phyloP scores from a whole-genome alignment of 2,113 vertebrate genomes.

The Malurus melanocephalus region DNA sequence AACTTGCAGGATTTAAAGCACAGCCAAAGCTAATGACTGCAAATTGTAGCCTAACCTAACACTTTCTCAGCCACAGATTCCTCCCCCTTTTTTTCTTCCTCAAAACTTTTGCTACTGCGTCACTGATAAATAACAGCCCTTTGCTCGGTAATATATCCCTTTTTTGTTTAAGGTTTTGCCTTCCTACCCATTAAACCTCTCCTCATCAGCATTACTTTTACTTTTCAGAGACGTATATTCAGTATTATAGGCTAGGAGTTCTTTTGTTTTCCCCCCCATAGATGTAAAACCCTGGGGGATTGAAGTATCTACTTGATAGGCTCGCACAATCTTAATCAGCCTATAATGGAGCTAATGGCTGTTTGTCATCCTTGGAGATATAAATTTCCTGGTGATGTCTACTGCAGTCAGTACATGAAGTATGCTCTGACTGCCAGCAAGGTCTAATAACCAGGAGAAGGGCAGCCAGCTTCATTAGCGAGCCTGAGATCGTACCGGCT shows the following conservation, averaged over 20 bases:
- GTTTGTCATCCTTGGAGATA: constrained; percentile 85
- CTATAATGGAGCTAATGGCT: constrained; percentile 85
- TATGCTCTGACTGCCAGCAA: constrained; percentile 72
- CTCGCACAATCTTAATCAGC: constrained; percentile 78
- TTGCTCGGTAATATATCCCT: constrained; percentile 2
- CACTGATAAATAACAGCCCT: constrained; percentile 34
- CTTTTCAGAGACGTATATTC: constrained; percentile 32
- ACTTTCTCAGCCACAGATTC: neutral
- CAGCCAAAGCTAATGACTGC: neutral
- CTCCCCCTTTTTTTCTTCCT: neutral
- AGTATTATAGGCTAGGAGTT: constrained; percentile 43
- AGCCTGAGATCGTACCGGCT: constrained; percentile 5
- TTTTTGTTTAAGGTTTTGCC: constrained; percentile 41
- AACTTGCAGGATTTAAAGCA: constrained; percentile 27
- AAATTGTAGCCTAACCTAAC: neutral
- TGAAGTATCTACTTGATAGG: constrained; percentile 79
- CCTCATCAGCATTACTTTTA: constrained; percentile 24
- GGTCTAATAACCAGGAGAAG: constrained; percentile 73
- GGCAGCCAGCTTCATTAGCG: constrained; percentile 68
- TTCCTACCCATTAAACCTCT: constrained; percentile 26
- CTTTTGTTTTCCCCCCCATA: constrained; percentile 58
- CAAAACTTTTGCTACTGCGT: constrained; percentile 44
- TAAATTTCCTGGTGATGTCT: constrained; percentile 83
- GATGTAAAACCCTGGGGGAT: constrained; percentile 70
- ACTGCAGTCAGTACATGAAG: constrained; percentile 77